Evolutionary conservation across 2,113 vertebrate genomes (phyloP), one percentile per base, ranked within the genome.

Genomic region (Pollachius pollachius): DNA sequence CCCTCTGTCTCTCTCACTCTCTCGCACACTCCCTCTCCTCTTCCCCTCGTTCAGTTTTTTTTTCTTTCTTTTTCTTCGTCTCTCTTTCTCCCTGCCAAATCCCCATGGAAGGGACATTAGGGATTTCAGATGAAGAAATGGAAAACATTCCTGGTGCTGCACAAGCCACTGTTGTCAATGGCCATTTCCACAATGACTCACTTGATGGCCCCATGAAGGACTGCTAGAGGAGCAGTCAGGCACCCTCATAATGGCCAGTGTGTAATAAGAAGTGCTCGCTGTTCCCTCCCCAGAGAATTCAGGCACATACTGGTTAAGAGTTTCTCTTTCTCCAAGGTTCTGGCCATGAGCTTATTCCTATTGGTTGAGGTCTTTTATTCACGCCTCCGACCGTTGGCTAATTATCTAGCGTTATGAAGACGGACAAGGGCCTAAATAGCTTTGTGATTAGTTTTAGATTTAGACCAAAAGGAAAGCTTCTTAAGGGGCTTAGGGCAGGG

Each of bases 111-210:
- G 84, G 74, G 85, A 86, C 85, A 86, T 85, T 37, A 68, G 85
- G 84, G 88, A 88, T 89, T 89, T 89, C 72, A 12, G 74, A 83
- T 90, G 89, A 91, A 89, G 85, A 86, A 90, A 91, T 91, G 91
- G 92, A 92, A 93, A 92, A 91, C 83, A 90, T 92, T 91, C 87
- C 82, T 86, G 75, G 75, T 81, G 81, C 88, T 67, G 85, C 75
- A 85, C 80, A 85, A 84, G 85, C 82, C 81, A 77, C 88, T 88
- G 86, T 87, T 92, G 86, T 91, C 84, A 79, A 84, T 85, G 79
- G 85, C 81, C 67, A 81, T 79, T 77, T 86, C 73, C 76, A 89
- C 83, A 89, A 89, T 89, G 87, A 91, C 77, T 87, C 89, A 91
- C 84, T 90, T 84, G 79, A 87, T 84, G 82, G 84, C 71, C 78